A percentile compares a stretch with the other conserved stretches of the same genome.
Conservation (phyloP, 2,888 invertebrate species). For the Trissoscelio sp. region DNA sequence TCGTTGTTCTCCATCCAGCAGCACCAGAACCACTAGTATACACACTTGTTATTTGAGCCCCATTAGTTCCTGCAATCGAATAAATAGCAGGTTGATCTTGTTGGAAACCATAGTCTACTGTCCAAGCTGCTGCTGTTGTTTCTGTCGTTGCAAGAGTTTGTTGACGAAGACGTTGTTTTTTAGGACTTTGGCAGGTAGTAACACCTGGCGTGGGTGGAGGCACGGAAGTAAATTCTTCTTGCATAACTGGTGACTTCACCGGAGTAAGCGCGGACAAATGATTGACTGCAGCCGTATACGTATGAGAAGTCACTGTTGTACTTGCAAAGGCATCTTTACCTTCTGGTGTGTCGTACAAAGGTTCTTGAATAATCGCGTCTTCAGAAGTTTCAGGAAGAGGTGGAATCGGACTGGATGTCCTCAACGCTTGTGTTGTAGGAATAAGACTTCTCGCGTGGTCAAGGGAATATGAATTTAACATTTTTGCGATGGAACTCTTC, state of each 20-base stretch:
- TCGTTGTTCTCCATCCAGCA: slow-evolving; percentile 86
- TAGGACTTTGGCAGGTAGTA: slow-evolving; percentile 83
- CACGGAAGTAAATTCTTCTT: slow-evolving; percentile 84
- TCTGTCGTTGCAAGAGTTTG: slow-evolving; percentile 78
- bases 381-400: slow-evolving; percentile 76
- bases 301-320: slow-evolving; percentile 71
- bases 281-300: slow-evolving; percentile 79
- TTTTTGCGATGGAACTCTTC: slow-evolving; percentile 85
- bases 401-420: slow-evolving; percentile 77
- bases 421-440: slow-evolving; percentile 74
- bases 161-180: slow-evolving; percentile 81
- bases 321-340: slow-evolving; percentile 78
- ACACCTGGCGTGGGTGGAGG: slow-evolving; percentile 85
- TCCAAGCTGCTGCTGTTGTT: slow-evolving; percentile 76
- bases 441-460: slow-evolving; percentile 76
- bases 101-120: slow-evolving; percentile 83
- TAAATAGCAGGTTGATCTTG: slow-evolving; percentile 88
- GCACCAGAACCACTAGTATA: slow-evolving; percentile 88
- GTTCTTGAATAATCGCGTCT: slow-evolving; percentile 77
- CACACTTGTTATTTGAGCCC: slow-evolving; percentile 89
- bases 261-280: slow-evolving; percentile 85
- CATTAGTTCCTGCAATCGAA: slow-evolving; percentile 89
- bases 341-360: slow-evolving; percentile 81
- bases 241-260: slow-evolving; percentile 84
- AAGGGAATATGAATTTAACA: slow-evolving; percentile 78